Conservation (phyloP, 2,888 invertebrate genomes). For the Ectemnius continuus region DNA sequence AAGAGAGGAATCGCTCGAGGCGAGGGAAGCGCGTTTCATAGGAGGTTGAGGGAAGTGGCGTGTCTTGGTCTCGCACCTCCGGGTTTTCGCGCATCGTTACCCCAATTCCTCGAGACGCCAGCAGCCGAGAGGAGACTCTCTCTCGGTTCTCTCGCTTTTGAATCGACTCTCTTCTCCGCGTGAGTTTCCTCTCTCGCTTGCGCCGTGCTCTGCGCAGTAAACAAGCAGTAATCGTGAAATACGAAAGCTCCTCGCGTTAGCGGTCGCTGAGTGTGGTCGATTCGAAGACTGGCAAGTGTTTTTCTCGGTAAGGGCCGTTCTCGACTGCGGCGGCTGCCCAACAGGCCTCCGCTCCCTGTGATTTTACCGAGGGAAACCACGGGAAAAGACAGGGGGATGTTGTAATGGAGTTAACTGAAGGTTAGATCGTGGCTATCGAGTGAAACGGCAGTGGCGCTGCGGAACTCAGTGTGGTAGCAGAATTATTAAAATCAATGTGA, state of each 20-base stretch:
- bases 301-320: neutral
- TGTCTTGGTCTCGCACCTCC: constrained; percentile 19
- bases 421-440: constrained; percentile 41
- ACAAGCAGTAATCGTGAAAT: constrained; percentile 16
- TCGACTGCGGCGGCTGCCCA: neutral
- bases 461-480: constrained; percentile 50
- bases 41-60: neutral
- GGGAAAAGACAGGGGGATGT: neutral
- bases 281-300: neutral
- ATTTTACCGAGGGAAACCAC: neutral
- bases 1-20: neutral
- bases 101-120: constrained; percentile 13
- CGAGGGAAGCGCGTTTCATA: neutral
- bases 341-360: neutral
- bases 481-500: constrained; percentile 72
- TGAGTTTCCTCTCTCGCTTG: constrained; percentile 30
- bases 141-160: constrained; percentile 30
- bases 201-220: constrained; percentile 44
- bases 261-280: neutral
- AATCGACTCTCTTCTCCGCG: constrained; percentile 41
- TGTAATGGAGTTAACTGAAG: neutral
- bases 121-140: constrained; percentile 4
- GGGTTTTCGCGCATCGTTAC: constrained; percentile 40
- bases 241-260: neutral
- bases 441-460: constrained; percentile 63